Base-by-base conservation (phyloP, 2,113 vertebrate species). In the Cyprinodon brontotheroides region DNA sequence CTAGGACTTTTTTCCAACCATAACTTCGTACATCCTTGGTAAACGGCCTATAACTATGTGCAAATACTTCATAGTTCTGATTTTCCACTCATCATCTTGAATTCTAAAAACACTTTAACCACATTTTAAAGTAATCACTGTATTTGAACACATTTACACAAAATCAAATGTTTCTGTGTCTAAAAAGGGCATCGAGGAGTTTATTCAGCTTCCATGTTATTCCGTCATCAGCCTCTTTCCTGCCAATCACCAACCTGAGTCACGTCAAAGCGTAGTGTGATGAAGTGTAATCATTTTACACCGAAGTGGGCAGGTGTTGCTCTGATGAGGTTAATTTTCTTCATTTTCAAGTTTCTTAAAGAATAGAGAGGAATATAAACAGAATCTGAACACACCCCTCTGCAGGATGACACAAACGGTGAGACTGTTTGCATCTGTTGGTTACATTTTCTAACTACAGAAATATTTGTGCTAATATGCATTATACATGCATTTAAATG, bases 221-320 rank as follows among this genome's bases (percentile, higher is more conserved):
- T 64, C 39, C 53, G 70, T 87, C 70, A 77, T 82, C 68, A 83
- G 60, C 14, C 29, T 22, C 53, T 36, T 20, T 69, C 64, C 66
- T 83, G 78, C 77, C 79, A 78, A 11, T 80, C 71, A 81, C 29
- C 29, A 57, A 40, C 65, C 69, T 73, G 61, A 70, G 38, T 40
- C 68, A 70, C 57, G 62, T 17, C 68, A 71, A 74, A 74, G 66
- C 72, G n/a, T n/a, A n/a, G n/a, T n/a, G n/a, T 63, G 74, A 68
- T 61, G 65, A 29, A 60, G 67, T 43, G 61, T 83, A 81, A 89
- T 74, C 79, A 75, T 85, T 89, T 83, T 38, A 83, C 80, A 68
- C 47, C 71, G 22, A 14, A 11, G 17, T 76, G 68, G 48, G 17
- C 70, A 77, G 81, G 71, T 83, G 22, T 64, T 74, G 65, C 72